Base-by-base conservation (phyloP, 2,888 invertebrate species). In the Eristalinus sepulchralis region DNA sequence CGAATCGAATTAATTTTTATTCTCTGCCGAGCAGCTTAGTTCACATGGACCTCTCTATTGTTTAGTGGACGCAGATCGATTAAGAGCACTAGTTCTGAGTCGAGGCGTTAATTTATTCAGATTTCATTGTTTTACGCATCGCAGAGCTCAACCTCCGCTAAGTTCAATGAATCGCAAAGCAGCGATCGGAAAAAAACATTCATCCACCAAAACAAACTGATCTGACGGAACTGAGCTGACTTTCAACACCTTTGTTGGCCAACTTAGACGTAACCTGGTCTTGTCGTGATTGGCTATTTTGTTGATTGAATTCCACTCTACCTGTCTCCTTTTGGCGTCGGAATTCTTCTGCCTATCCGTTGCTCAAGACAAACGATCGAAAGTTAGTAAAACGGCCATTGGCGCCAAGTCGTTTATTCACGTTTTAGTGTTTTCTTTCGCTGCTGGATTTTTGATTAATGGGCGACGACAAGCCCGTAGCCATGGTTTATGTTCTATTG, bases 391-490 rank as follows among this genome's bases (percentile, higher is more conserved):
- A 60, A 67, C 20, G 47, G 24, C 9, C 33, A 22, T 34, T 27
- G 70, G 70, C 70, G 70, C 70, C 70, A 39, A 39, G 39, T 17
- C n/a, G 24, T 59, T 36, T 59, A 36, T 59, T 57, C 67, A 33
- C 55, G 22, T 11, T 11, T 70, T 47, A 2, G 0, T 13, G 13
- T 36, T 70, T 22, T 59, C n/a, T n/a, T n/a, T 4, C 5, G 1
- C 8, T 20, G 31, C 31, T 53, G 34, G 57, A 68, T 11, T 36
- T 57, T 34, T 57, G 36, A 22, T 33, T 20, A 27, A 27, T 17
- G 3, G 24, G 24, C 8, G 66, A 5, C n/a, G 53, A 5, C 47
- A 47, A 47, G 8, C 8, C 3, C 27, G 20, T 27, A 39, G 64
- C n/a, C 22, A 31, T 34, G 20, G 8, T 22, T 33, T 47, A 31